Evolutionary conservation across 2,797 vertebrate species (phyloP).

Genomic region (Pipistrellus pipistrellus): DNA sequence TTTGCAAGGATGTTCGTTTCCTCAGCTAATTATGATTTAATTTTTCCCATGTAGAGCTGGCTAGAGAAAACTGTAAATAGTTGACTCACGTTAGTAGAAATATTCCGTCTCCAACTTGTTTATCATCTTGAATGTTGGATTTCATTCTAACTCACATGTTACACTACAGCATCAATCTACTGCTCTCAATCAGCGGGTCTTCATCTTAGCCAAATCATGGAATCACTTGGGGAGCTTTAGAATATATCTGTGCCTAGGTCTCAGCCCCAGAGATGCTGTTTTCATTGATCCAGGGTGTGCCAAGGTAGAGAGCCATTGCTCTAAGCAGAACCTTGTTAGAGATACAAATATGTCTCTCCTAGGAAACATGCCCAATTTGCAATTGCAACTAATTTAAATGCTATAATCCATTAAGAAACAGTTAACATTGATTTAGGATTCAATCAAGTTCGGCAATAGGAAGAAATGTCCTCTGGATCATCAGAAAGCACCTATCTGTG

Average conservation of each 20-base stretch:
- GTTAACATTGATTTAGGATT: not conserved
- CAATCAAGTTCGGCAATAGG: slow-evolving; percentile 40
- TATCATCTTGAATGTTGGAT: slow-evolving; percentile 32
- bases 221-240: not conserved
- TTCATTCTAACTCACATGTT: slow-evolving; percentile 22
- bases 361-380: not conserved
- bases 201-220: not conserved
- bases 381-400: slow-evolving; percentile 13
- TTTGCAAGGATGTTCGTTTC: slow-evolving; percentile 41
- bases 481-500: not conserved
- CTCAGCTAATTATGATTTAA: slow-evolving; percentile 38
- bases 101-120: slow-evolving; percentile 20
- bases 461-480: not conserved
- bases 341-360: slow-evolving; percentile 33
- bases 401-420: not conserved
- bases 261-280: not conserved
- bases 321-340: not conserved
- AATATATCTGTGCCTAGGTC: not conserved
- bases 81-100: not conserved
- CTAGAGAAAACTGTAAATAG: slow-evolving; percentile 48
- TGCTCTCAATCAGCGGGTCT: not conserved
- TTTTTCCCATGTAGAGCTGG: slow-evolving; percentile 1
- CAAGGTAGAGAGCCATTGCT: not conserved
- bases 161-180: not conserved
- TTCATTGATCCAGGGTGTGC: not conserved